Base-by-base conservation (phyloP, 2,888 invertebrate genomes). In the Leptinotarsa peninsularis region DNA sequence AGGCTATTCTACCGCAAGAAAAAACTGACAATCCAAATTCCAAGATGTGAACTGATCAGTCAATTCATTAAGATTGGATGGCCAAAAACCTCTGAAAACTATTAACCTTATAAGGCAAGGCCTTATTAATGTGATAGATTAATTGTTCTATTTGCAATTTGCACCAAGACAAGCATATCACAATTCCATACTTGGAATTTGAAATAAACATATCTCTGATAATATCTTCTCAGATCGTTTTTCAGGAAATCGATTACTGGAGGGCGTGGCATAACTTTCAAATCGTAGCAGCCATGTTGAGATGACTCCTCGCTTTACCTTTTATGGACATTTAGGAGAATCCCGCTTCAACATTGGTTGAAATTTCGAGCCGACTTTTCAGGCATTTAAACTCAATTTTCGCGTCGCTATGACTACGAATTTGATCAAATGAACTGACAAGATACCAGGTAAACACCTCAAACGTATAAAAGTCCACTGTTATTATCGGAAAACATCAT, bases 261-360 rank as follows among this genome's bases (percentile, higher is more conserved):
- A 75, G 84, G 87, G 87, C 84, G 87, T 86, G 87, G 86, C 87
- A 87, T 83, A 87, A 85, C 82, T 83, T 87, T 87, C 85, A 86
- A 86, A 84, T 83, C 74, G 73, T 66, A 79, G 82, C 85, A 80
- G 87, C 88, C 88, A 88, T 88, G 80, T 88, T 88, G 86, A 81
- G 83, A 82, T 83, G 79, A 80, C 89, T 89, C 89, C 89, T 89
- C 89, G 89, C 87, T 90, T 89, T 88, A 88, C 92, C 92, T 88
- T 91, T 91, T 90, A 92, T 89, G 92, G 92, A 90, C 91, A 92
- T 92, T 90, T 90, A 89, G 88, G 88, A 58, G 86, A 89, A 90
- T 89, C 88, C 89, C 87, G 87, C 86, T 86, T 85, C 86, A 86
- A 89, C 89, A 92, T 92, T 92, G 91, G 92, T 85, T 86, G 86